Percentiles rank a stretch among this genome's conserved stretches.
These are phyloP conservation scores for Mustela nigripes DNA, from an alignment of 2,113 vertebrate genomes.

Conservation along the genomic window DNA sequence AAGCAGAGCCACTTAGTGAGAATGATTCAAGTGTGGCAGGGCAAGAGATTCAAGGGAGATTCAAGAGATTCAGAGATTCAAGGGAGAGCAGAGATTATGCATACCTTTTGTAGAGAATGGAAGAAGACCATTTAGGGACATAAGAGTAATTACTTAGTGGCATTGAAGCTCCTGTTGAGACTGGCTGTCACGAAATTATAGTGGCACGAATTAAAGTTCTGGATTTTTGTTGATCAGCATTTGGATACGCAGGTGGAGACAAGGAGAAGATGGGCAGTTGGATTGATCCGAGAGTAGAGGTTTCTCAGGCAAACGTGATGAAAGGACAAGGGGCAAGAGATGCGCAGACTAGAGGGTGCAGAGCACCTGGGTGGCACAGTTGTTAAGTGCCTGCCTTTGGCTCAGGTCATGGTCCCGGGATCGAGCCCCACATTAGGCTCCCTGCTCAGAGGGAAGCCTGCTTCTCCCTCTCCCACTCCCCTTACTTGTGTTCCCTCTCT, in stretches of 20 bases:
- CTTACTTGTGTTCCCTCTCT: too few species aligned
- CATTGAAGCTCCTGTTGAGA: background rate
- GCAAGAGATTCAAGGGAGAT: background rate
- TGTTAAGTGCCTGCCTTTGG: too few species aligned
- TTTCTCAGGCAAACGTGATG: background rate
- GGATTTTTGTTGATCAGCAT: background rate
- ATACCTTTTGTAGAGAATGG: background rate
- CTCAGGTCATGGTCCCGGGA: too few species aligned
- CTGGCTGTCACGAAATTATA: background rate
- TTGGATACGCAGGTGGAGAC: background rate
- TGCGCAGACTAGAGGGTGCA: background rate
- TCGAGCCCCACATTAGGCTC: too few species aligned
- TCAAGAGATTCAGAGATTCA: background rate
- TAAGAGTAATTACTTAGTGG: background rate
- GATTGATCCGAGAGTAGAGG: background rate
- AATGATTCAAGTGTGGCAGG: background rate
- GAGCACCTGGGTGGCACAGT: background rate
- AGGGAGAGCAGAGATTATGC: background rate
- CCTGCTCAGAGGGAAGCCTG: too few species aligned
- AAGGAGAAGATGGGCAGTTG: background rate
- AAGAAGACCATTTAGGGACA: background rate
- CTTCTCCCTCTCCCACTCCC: too few species aligned
- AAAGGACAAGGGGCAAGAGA: background rate
- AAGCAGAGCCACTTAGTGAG: background rate
- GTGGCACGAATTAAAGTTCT: background rate